Percentiles rank a stretch among this genome's conserved stretches.
These are phyloP conservation scores for Syngnathus acus DNA, from an alignment of 2,797 vertebrate species.

Conservation along the genomic window DNA sequence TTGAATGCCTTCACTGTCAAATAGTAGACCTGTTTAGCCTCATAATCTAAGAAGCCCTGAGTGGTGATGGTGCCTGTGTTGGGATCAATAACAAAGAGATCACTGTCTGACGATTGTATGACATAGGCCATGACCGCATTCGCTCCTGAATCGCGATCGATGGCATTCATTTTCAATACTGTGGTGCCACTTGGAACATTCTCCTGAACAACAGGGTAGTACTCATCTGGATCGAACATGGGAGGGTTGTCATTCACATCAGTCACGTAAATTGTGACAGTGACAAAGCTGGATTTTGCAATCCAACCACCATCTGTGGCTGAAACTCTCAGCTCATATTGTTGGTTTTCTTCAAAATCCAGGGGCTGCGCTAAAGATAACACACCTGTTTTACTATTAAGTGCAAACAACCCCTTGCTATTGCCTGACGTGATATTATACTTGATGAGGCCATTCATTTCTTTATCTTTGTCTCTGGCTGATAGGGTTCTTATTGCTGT, in stretches of 20 bases:
- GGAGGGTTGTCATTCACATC: constrained; percentile 96
- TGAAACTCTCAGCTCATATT: constrained; percentile 82
- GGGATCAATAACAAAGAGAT: constrained; percentile 94
- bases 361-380: constrained; percentile 77
- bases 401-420: constrained; percentile 75
- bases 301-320: constrained; percentile 93
- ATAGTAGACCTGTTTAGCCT: constrained; percentile 93
- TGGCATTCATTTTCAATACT: constrained; percentile 85
- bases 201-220: constrained; percentile 86
- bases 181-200: constrained; percentile 95
- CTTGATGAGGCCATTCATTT: constrained; percentile 85
- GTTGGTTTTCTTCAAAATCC: constrained; percentile 84
- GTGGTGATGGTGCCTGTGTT: constrained; percentile 92
- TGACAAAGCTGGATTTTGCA: constrained; percentile 84
- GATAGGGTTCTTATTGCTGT: constrained; percentile 80
- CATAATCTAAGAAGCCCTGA: constrained; percentile 98
- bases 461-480: constrained; percentile 90
- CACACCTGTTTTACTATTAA: constrained; percentile 83
- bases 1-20: constrained; percentile 94
- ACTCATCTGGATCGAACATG: constrained; percentile 80
- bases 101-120: constrained; percentile 92
- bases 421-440: constrained; percentile 89
- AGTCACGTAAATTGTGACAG: constrained; percentile 77
- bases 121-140: constrained; percentile 89
- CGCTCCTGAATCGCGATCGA: constrained; percentile 81